Percentiles rank a stretch among this genome's conserved stretches.
These are phyloP conservation scores for Agrilus mali DNA, from an alignment of 2,888 invertebrate species.

Conservation along the genomic window DNA sequence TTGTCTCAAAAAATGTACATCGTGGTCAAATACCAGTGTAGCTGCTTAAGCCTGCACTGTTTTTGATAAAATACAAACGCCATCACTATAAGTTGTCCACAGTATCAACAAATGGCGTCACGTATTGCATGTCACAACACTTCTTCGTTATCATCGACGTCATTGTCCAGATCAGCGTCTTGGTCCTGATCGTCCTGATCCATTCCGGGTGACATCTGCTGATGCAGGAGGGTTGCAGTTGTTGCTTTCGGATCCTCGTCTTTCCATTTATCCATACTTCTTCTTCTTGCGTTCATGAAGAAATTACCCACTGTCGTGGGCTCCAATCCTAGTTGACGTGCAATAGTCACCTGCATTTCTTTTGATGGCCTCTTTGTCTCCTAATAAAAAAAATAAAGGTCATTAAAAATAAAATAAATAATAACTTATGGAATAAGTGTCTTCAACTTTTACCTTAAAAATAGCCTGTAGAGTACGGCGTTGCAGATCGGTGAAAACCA, in stretches of 20 bases:
- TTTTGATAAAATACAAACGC: constrained; percentile 22
- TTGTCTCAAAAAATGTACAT: too few species aligned
- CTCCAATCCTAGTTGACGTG: constrained; percentile 89
- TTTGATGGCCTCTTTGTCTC: constrained; percentile 99
- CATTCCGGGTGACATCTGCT: constrained; percentile 34
- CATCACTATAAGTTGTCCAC: constrained; percentile 30
- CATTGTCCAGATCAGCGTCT: constrained; percentile 38
- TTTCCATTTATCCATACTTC: constrained; percentile 97
- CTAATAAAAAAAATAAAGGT: constrained; percentile 33
- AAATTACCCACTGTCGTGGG: constrained; percentile 98
- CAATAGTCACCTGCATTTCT: constrained; percentile 99
- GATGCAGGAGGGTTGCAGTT: constrained; percentile 29
- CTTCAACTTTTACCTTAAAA: constrained; percentile 69
- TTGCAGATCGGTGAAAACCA: constrained; percentile 99
- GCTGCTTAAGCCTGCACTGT: constrained; percentile 20
- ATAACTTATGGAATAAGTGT: neutral
- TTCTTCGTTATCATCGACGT: constrained; percentile 41
- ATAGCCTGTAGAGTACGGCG: constrained; percentile 99
- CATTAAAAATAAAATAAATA: neutral
- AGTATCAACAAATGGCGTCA: constrained; percentile 36
- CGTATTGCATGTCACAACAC: constrained; percentile 43
- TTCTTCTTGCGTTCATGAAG: constrained; percentile 99
- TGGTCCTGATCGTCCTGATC: constrained; percentile 34
- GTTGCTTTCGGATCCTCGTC: constrained; percentile 70
- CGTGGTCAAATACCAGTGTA: too few species aligned